Evolutionary conservation across 2,797 vertebrate species (phyloP).

Genomic region (Myiothlypis coronata): DNA sequence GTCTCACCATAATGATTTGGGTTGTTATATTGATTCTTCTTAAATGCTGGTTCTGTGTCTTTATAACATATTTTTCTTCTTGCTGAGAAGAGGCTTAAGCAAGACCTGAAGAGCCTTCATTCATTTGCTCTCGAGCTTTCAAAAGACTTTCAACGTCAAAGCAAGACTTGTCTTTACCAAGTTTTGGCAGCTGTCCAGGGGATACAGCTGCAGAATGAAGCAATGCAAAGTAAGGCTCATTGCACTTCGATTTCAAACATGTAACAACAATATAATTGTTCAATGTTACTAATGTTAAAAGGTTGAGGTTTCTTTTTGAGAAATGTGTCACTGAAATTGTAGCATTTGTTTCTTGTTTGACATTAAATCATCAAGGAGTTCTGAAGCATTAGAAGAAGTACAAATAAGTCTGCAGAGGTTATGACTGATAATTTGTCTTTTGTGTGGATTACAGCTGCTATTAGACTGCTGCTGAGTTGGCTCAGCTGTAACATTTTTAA

Average conservation of each 20-base stretch:
- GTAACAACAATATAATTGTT: background rate
- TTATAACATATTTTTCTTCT: background rate
- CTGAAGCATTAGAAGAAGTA: background rate
- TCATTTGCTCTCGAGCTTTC: slow-evolving; percentile 71
- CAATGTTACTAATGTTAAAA: background rate
- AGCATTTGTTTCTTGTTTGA: background rate
- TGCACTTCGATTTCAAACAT: background rate
- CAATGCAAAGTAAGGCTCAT: slow-evolving; percentile 74
- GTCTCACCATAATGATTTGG: background rate
- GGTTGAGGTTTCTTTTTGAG: background rate
- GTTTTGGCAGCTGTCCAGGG: slow-evolving; percentile 46
- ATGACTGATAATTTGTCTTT: background rate
- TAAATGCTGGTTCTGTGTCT: background rate
- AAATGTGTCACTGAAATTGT: background rate
- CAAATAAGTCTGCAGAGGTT: background rate
- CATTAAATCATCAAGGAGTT: background rate
- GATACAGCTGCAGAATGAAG: slow-evolving; percentile 40
- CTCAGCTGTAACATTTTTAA: background rate
- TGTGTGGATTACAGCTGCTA: background rate
- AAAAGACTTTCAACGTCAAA: slow-evolving; percentile 71
- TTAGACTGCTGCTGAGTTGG: background rate
- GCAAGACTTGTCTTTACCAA: slow-evolving; percentile 68
- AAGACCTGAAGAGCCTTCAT: slow-evolving; percentile 75
- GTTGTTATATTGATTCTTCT: background rate
- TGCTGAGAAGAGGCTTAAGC: slow-evolving; percentile 74